Base-by-base conservation (phyloP, 2,888 invertebrate genomes). In the Melanostoma scalare region DNA sequence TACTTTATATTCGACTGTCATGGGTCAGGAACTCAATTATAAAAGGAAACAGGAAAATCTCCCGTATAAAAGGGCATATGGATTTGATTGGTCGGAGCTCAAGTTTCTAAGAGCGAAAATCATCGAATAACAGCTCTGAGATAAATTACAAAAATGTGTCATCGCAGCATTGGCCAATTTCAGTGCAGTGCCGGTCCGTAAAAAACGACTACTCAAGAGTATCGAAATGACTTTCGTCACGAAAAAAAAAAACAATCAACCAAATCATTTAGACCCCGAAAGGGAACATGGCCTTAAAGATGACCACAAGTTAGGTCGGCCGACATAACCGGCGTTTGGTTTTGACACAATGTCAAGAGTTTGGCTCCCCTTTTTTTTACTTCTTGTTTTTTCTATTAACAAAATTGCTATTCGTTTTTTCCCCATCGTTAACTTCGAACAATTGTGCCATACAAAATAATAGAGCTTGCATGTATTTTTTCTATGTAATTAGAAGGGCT, bases 331-430 rank as follows among this genome's bases (percentile, higher is more conserved):
- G 20, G 46, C 58, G 56, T 56, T 56, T 58, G 65, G 40, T 58
- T 74, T 74, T 74, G 74, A 74, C 74, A 74, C 74, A 67, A 74
- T 74, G 74, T 74, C 74, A 74, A 74, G 74, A 58, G 74, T 56
- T 67, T 48, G 31, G 10, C 55, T 74, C 20, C 42, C 9, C 42
- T 48, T 63, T 63, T 50, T 10, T 58, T 58, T 33, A 30, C n/a
- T n/a, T 6, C 38, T 6, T 63, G 20, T 69, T 35, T 3, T 35
- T 69, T 74, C 65, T 67, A 74, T 58, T 74, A 74, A 65, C 38
- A 65, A 73, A 73, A 67, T 74, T 74, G 67, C 74, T 40, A 58
- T 67, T 67, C 30, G 67, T 40, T 65, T 48, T 58, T 48, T 52
- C 67, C 67, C 30, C 42, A 38, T 74, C 67, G 58, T 74, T 74